phyloP scores from a whole-genome alignment of 2,797 vertebrate species.

The Enteromius mattozi region DNA sequence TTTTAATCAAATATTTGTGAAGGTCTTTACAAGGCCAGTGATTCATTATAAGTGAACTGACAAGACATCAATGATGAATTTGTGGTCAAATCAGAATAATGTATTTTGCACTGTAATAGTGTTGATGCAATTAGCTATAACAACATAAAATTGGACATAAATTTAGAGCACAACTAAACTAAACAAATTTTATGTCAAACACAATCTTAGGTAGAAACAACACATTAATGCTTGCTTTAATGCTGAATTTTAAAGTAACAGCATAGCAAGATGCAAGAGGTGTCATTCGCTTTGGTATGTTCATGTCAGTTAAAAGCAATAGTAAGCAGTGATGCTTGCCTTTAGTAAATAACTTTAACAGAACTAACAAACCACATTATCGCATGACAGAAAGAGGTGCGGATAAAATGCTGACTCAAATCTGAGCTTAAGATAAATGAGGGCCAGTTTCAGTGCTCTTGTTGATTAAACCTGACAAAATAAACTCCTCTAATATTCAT shows the following conservation, averaged over 20 bases:
- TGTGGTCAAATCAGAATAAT: not conserved
- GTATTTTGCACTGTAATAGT: not conserved
- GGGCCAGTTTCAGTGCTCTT: conserved; percentile 44
- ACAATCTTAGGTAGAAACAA: not conserved
- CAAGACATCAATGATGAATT: not conserved
- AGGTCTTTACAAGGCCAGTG: not conserved
- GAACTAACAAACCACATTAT: not conserved
- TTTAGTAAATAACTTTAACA: conserved; percentile 3
- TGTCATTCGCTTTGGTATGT: not conserved
- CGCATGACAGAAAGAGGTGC: not conserved
- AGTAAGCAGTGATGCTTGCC: not conserved
- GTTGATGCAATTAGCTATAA: not conserved
- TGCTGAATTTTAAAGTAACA: not conserved
- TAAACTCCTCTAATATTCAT: conserved; percentile 46
- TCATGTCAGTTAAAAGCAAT: not conserved
- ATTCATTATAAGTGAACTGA: not conserved
- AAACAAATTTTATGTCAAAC: not conserved
- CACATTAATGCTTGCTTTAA: not conserved
- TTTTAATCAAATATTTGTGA: not conserved
- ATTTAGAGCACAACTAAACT: not conserved
- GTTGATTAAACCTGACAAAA: conserved; percentile 54
- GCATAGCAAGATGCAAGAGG: not conserved
- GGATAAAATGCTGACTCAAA: conserved; percentile 17
- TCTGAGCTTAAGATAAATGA: conserved; percentile 55
- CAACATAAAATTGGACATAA: not conserved